Evolutionary conservation across 2,113 vertebrate genomes (phyloP), one percentile per base, ranked within the genome.

Genomic region (Narcine bancroftii): DNA sequence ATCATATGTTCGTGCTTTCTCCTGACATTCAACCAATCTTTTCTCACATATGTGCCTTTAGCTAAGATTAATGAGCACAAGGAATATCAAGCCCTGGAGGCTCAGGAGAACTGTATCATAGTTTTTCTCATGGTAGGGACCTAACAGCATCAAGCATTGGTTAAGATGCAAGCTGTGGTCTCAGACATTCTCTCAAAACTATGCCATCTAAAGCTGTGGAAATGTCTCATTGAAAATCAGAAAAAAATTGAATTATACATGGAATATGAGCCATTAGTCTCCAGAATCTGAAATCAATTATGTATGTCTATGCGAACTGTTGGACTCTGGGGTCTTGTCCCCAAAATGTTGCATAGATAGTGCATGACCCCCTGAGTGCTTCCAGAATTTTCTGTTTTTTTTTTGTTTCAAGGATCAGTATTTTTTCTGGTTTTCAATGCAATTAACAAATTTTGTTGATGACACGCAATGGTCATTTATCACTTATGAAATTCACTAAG

Each of bases 1-100:
- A 85, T 85, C 81, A 85, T 85, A 56, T 85, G 81, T 85, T 85
- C 50, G 50, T 85, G n/a, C 72, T 75, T 75, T 17, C 72, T 75
- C n/a, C 72, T 75, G 81, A 85, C 81, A 56, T 56, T 11, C 81
- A 29, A 85, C 29, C 50, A 85, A 85, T 85, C 81, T 56, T 85
- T 85, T 56, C 50, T 85, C 81, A 85, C 47, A 56, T 60, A 17
- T 85, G 50, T 1, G 29, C 45, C 66, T 60, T 85, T 85, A n/a
- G 79, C 17, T 85, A 85, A 17, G 81, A 85, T 33, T n/a, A 85
- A 85, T 85, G 81, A 56, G 29, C 47, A n/a, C 13, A 33, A 50
- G 29, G 81, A 85, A 50, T 15, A n/a, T 60, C 33, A 56, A 60
- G 29, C 81, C 53, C 50, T 33, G 56, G 50, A 60, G 81, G 11